Percentiles rank a stretch among this genome's conserved stretches.
Evolutionary conservation across 2,113 vertebrate species (phyloP).

Genomic region (Oryzias woworae): DNA sequence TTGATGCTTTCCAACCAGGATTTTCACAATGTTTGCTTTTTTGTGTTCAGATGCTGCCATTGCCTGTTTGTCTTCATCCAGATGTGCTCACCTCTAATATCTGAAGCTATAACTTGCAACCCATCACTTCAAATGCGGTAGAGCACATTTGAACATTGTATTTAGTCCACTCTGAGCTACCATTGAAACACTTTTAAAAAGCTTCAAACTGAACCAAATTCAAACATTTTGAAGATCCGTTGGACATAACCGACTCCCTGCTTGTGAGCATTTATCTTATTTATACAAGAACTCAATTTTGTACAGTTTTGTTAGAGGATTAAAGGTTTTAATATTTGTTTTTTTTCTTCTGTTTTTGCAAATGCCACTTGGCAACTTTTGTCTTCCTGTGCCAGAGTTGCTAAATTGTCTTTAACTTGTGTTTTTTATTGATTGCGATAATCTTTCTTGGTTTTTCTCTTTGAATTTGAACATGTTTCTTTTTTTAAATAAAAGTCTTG

Average conservation of each 20-base stretch:
- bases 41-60: too few species aligned
- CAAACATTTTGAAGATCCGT: conserved; percentile 46
- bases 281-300: conserved; percentile 81
- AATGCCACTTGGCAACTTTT: conserved; percentile 70
- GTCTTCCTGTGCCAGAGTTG: conserved; percentile 81
- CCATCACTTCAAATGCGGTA: neutral
- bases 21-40: conserved; percentile 44
- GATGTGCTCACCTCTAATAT: neutral
- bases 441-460: conserved; percentile 73
- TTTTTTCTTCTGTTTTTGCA: conserved; percentile 71
- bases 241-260: conserved; percentile 56
- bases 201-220: too few species aligned
- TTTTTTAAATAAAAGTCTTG: conserved; percentile 74
- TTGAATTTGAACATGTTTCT: conserved; percentile 75
- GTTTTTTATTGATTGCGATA: conserved; percentile 67
- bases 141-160: neutral
- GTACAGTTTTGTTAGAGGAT: conserved; percentile 76
- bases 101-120: neutral
- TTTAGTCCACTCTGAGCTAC: conserved; percentile 1
- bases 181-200: neutral
- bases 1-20: conserved; percentile 45
- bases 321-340: conserved; percentile 76
- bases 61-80: neutral
- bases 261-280: conserved; percentile 77
- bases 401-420: conserved; percentile 71